A percentile compares a stretch with the other conserved stretches of the same genome.
Evolutionary conservation across 1,140 invertebrate species (phyloP).

Genomic region (Brachionus rotundiformis): DNA sequence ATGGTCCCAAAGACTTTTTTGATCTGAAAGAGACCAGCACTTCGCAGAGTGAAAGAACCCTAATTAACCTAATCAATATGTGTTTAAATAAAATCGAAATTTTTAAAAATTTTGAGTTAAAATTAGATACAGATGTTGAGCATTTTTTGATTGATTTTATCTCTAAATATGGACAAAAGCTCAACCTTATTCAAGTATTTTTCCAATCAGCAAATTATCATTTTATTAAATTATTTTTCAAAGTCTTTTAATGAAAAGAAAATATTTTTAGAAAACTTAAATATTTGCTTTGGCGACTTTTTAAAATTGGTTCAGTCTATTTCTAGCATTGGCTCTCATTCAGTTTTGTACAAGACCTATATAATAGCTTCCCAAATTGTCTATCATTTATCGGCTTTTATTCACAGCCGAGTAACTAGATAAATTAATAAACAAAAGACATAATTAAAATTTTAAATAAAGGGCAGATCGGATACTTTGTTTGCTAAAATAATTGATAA

Average conservation of each 20-base stretch:
- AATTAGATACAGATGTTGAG: background rate
- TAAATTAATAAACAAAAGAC: background rate
- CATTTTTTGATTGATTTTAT: constrained; percentile 44
- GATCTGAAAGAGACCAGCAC: constrained; percentile 7
- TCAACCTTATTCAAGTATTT: background rate
- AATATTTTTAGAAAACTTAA: constrained; percentile 6
- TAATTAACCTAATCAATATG: background rate
- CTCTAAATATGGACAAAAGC: background rate
- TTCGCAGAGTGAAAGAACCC: background rate
- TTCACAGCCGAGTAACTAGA: constrained; percentile 22
- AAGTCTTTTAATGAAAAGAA: constrained; percentile 19
- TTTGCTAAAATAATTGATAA: constrained; percentile 48
- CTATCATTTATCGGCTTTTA: background rate
- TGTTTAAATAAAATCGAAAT: background rate
- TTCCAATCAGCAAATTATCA: background rate
- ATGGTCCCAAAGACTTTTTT: constrained; percentile 12
- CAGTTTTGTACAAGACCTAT: constrained; percentile 36
- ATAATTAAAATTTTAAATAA: background rate
- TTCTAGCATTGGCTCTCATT: constrained; percentile 8
- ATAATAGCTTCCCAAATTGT: constrained; percentile 45
- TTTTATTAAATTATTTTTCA: background rate
- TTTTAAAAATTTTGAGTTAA: constrained; percentile 15
- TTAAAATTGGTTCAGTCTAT: constrained; percentile 34
- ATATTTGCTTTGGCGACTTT: constrained; percentile 14
- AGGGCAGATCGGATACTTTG: constrained; percentile 47